Base-by-base conservation (phyloP, 2,113 vertebrate species). In the Pseudorasbora parva region DNA sequence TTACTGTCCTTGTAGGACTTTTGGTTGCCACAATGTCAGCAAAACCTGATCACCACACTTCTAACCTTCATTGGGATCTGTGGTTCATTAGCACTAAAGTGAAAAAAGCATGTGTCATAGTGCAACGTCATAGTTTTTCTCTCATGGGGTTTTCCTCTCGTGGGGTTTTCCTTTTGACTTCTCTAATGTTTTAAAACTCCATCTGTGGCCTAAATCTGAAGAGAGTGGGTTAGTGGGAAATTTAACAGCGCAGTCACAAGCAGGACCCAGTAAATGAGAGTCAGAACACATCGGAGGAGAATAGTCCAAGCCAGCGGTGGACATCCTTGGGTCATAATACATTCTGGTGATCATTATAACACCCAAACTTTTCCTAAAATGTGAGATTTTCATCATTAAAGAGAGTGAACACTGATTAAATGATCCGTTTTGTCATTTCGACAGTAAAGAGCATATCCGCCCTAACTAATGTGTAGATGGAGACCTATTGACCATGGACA, bases 161-260 rank as follows among this genome's bases (percentile, higher is more conserved):
- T 11, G 17, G 30, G 56, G 7, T 56, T 71, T 21, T 62, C 59
- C 76, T 87, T 77, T 5, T 21, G 1, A 78, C 87, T 80, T 59
- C 33, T 78, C 49, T 59, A 43, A 45, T 49, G 59, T 25, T 62
- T 4, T 49, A 62, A 21, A 78, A 51, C 73, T 73, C 62, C 19
- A 33, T 62, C 47, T 17, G 23, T 71, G 45, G 23, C 49, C 15
- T 69, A 64, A 83, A 78, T 89, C 66, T 78, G 41, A 78, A 41
- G n/a, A 15, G 64, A 47, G 41, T 49, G 43, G 72, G 45, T 74
- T 51, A 73, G 56, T 43, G 86, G 77, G 64, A 8, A 43, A 45
- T 82, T 90, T 86, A 72, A 87, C 59, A 62, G 78, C 57, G 77
- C 14, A 43, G 89, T 87, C 77, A 85, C 5, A 33, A 89, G 21